Percentiles rank a stretch among this genome's conserved stretches.
These are phyloP conservation scores for Sebastes hopkinsi DNA, from an alignment of 2,797 vertebrate genomes.

Conservation along the genomic window DNA sequence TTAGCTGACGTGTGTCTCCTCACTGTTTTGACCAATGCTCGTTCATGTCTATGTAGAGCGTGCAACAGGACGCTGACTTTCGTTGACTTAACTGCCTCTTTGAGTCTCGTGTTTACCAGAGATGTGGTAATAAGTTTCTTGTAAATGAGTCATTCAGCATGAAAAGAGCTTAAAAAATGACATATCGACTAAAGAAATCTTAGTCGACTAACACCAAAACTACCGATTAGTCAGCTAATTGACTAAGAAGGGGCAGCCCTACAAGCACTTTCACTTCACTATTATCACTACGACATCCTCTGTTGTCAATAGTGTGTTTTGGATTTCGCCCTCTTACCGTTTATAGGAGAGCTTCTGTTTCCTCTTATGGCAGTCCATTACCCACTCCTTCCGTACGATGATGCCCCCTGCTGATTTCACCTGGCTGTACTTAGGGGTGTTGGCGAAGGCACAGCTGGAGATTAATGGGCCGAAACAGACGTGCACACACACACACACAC, in stretches of 20 bases:
- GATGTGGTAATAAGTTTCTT: too few species aligned
- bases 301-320: background rate
- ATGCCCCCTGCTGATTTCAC: constrained; percentile 88
- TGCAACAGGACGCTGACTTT: too few species aligned
- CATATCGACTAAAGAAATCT: too few species aligned
- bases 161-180: too few species aligned
- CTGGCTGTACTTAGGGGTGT: constrained; percentile 93
- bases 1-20: accelerated
- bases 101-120: too few species aligned
- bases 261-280: background rate
- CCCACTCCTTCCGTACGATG: constrained; percentile 91
- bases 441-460: constrained; percentile 91
- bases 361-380: constrained; percentile 89
- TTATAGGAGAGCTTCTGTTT: constrained; percentile 85
- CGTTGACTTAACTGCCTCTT: too few species aligned
- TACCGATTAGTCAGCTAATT: too few species aligned
- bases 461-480: constrained; percentile 11
- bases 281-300: accelerated
- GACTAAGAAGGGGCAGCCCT: too few species aligned
- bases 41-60: too few species aligned
- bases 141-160: too few species aligned
- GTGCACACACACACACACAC: constrained; percentile 5
- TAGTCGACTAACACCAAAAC: too few species aligned
- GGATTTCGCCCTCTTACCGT: constrained; percentile 66
- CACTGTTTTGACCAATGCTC: too few species aligned